Percentiles rank a stretch among this genome's conserved stretches.
Conservation (phyloP, 64 coral and sea anemone genomes). For the Montipora cactus region DNA sequence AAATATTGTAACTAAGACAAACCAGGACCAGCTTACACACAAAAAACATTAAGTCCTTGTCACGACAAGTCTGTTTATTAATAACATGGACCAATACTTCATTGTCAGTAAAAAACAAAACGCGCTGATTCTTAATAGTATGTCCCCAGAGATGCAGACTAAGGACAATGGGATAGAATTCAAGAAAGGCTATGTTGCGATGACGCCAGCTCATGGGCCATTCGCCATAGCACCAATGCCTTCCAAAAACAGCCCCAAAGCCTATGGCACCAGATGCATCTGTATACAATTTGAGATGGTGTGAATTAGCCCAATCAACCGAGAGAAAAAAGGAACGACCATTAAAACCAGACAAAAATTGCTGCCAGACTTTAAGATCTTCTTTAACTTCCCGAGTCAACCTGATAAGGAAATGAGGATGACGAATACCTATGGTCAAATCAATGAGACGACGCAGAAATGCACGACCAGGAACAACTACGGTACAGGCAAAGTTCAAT, state of each 20-base stretch:
- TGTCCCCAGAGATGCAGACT: background rate
- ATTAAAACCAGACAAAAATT: no score
- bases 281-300: slow-evolving; percentile 2
- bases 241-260: background rate
- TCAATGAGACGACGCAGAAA: no score
- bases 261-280: slow-evolving; percentile 6
- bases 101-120: slow-evolving; percentile 75
- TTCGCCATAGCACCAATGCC: background rate
- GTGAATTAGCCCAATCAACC: background rate
- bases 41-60: slow-evolving; percentile 50
- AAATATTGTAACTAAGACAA: slow-evolving; percentile 59
- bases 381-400: no score
- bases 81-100: slow-evolving; percentile 58
- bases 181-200: slow-evolving; percentile 4
- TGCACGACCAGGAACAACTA: no score
- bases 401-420: no score
- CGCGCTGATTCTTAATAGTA: slow-evolving; percentile 32
- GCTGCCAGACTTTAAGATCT: no score
- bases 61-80: slow-evolving; percentile 43
- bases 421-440: no score
- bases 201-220: slow-evolving; percentile 4
- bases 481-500: no score
- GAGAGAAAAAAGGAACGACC: no score
- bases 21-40: slow-evolving; percentile 50
- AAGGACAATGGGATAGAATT: slow-evolving; percentile 11